Conservation (phyloP, 1,140 invertebrate genomes). For the Dolichoris vasculosae region DNA sequence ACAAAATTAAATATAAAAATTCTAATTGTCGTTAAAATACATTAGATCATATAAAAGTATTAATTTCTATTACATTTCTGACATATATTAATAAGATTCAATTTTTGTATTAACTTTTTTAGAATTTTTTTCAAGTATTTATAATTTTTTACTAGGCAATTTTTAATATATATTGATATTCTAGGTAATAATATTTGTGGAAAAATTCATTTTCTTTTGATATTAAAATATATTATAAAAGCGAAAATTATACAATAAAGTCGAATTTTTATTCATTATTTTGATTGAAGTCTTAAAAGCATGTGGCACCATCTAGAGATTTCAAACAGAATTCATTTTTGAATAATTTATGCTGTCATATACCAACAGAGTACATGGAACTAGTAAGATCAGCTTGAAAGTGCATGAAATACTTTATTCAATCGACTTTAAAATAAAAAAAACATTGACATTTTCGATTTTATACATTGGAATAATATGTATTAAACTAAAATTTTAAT, state of each 20-base stretch:
- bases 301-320: slow-evolving; percentile 8
- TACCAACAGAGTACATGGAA: background rate
- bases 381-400: background rate
- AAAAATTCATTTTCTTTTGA: background rate
- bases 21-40: too few relatives aligned
- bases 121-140: too few relatives aligned
- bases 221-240: background rate
- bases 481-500: background rate
- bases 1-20: too few relatives aligned
- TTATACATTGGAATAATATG: background rate
- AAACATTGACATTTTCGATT: background rate
- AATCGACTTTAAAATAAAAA: slow-evolving; percentile 5
- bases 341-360: slow-evolving; percentile 25
- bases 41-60: too few relatives aligned
- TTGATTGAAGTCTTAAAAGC: background rate
- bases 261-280: background rate
- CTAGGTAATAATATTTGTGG: background rate
- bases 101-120: too few relatives aligned
- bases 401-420: slow-evolving; percentile 5
- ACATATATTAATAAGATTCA: too few relatives aligned
- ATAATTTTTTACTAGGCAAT: too few relatives aligned
- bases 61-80: too few relatives aligned
- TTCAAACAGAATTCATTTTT: slow-evolving; percentile 14
- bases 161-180: too few relatives aligned
- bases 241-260: background rate